Evolutionary conservation across 2,797 vertebrate species (phyloP), one percentile per base, ranked within the genome.

Genomic region (Chelidonichthys spinosus): DNA sequence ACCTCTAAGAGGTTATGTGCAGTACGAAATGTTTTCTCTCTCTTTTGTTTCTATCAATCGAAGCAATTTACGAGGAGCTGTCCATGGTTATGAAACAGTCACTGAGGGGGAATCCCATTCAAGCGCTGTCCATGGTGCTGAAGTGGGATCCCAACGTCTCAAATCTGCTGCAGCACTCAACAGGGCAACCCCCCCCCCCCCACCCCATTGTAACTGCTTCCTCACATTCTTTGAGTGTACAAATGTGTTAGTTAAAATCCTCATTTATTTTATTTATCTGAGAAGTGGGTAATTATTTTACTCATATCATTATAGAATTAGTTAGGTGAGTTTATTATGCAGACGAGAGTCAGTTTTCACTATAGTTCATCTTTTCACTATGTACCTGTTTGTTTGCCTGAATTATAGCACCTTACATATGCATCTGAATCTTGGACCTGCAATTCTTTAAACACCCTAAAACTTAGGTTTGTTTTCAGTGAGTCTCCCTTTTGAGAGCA

Each of bases 81-180:
- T 77, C 66, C 13, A 5, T 43, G 18, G 68, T 72, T 8, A 61
- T 78, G 68, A 70, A 49, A 15, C 9, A 42, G 52, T 0, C 17
- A 6, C 37, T 4, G 6, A 4, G 37, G 74, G 61, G 46, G 42
- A 42, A 61, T 14, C 33, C 11, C 17, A 2, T 9, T 43, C 46
- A 40, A 59, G 63, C 77, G 55, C 63, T 74, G 73, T 66, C 58
- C 25, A 7, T 56, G 55, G 62, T 85, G 18, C 56, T 89, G 68
- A 72, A 78, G 61, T 17, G 11, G 11, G 52, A 63, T 64, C 44
- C 44, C 6, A 35, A 4, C 0, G n/a, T 35, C n/a, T 32, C 14
- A 7, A 43, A 58, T 37, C 32, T 43, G 7, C 40, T 60, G 18
- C 63, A 54, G 32, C 15, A 3, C 3, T 56, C 15, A 40, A 46